These are phyloP conservation scores for Brachionus angularis DNA, from an alignment of 1,140 invertebrate genomes.

Conservation along the genomic window DNA sequence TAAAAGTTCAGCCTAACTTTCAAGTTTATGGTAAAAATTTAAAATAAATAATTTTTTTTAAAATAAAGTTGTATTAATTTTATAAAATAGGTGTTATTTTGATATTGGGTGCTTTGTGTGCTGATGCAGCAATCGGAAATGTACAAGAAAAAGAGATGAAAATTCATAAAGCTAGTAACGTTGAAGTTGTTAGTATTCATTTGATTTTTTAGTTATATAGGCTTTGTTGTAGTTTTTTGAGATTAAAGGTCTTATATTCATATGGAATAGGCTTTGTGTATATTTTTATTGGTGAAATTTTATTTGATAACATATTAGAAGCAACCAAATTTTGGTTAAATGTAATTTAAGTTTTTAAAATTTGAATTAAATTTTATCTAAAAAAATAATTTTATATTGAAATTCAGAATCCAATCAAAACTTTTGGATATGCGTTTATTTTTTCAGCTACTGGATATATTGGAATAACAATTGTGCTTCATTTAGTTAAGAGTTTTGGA, in stretches of 20 bases:
- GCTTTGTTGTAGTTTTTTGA: no score
- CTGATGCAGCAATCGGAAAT: conserved; percentile 43
- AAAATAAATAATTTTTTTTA: not conserved
- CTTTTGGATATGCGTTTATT: conserved; percentile 60
- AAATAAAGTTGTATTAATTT: not conserved
- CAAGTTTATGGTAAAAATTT: conserved; percentile 61
- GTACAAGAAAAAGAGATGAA: conserved; percentile 44
- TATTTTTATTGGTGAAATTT: conserved; percentile 26
- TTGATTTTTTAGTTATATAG: no score
- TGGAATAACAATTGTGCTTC: conserved; percentile 83
- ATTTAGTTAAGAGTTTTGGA: conserved; percentile 76
- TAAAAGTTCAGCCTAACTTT: conserved; percentile 79
- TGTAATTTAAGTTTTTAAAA: not conserved
- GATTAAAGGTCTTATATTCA: no score
- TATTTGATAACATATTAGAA: conserved; percentile 19
- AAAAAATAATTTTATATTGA: not conserved
- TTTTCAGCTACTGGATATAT: conserved; percentile 80
- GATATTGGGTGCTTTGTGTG: conserved; percentile 26
- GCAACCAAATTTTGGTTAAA: conserved; percentile 24
- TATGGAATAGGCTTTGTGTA: conserved; percentile 19
- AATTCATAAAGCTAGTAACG: not conserved
- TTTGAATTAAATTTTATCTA: not conserved
- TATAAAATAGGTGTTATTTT: conserved; percentile 16
- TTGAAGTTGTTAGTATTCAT: conserved; percentile 43
- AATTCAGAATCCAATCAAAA: conserved; percentile 24